Conservation (phyloP, 2,797 vertebrate species). For the Neomorphus geoffroyi region DNA sequence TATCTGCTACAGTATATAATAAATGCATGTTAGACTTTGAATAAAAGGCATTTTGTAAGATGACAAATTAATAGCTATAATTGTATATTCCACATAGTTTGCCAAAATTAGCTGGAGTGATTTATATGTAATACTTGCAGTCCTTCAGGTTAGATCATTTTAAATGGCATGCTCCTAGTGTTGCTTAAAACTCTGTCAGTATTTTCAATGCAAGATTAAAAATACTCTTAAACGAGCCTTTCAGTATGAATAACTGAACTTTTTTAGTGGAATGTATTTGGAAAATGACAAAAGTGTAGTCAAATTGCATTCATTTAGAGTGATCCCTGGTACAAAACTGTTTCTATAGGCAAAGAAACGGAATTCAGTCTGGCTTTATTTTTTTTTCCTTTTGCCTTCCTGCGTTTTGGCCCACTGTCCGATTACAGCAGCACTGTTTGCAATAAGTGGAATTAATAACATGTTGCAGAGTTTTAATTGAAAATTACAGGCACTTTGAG, state of each 20-base stretch:
- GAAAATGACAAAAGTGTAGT: background rate
- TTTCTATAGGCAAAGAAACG: background rate
- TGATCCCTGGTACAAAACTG: background rate
- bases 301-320: background rate
- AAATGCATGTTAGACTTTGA: background rate
- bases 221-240: background rate
- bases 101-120: background rate
- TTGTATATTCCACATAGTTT: background rate
- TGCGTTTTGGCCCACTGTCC: background rate
- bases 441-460: background rate
- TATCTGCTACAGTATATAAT: background rate
- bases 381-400: background rate
- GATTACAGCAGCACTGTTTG: background rate
- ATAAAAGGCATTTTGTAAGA: background rate
- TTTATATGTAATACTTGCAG: background rate
- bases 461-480: background rate
- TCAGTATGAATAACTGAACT: accelerated
- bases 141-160: background rate
- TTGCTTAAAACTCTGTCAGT: background rate
- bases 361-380: background rate
- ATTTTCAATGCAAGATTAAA: background rate
- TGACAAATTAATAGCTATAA: background rate
- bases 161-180: background rate
- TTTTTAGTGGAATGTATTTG: background rate
- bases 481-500: background rate